Evolutionary conservation across 2,797 vertebrate species (phyloP).

Genomic region (Lagorchestes hirsutus): DNA sequence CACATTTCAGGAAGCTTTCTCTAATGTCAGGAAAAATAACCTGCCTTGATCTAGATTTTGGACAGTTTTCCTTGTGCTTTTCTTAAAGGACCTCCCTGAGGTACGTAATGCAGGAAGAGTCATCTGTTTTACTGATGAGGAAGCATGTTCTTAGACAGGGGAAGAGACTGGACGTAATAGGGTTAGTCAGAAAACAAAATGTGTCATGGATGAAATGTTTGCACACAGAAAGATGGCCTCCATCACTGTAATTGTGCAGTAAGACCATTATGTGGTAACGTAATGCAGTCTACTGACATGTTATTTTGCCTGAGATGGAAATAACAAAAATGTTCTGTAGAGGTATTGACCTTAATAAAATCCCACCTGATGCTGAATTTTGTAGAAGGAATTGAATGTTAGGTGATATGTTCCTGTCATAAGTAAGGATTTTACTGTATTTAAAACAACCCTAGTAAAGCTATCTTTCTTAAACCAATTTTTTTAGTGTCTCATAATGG

Average conservation of each 20-base stretch:
- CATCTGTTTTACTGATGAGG: not conserved
- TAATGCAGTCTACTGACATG: not conserved
- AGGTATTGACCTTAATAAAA: not conserved
- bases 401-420: not conserved
- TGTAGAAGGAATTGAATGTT: not conserved
- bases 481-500: not conserved
- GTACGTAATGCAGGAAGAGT: not conserved
- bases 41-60: not conserved
- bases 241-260: not conserved
- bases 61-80: not conserved
- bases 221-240: not conserved
- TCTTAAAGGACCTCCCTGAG: not conserved
- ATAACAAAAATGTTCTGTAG: not conserved
- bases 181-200: not conserved
- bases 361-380: not conserved
- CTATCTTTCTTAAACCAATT: not conserved
- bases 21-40: not conserved
- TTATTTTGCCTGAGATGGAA: not conserved
- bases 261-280: not conserved
- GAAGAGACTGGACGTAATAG: not conserved
- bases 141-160: not conserved
- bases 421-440: not conserved
- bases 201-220: not conserved
- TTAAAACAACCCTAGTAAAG: not conserved
- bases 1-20: not conserved